Percentiles rank a stretch among this genome's conserved stretches.
phyloP scores from a whole-genome alignment of 2,113 vertebrate species.

The Neotragus moschatus region DNA sequence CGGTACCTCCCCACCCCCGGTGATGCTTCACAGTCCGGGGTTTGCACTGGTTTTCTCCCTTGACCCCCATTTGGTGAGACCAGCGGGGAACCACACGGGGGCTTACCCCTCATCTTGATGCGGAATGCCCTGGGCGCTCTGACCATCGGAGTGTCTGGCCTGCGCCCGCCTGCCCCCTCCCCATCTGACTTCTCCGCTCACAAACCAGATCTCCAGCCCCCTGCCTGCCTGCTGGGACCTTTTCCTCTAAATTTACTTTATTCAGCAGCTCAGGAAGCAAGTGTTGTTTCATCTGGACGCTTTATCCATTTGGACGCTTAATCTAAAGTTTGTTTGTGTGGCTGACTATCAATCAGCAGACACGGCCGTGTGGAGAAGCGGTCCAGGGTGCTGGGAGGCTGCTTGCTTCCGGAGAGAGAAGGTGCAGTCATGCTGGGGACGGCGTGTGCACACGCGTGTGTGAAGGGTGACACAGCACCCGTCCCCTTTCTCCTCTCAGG shows the following conservation, averaged over 20 bases:
- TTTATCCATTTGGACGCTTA: neutral
- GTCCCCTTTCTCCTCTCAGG: rapidly evolving
- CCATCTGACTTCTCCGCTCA: neutral
- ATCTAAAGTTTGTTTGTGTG: neutral
- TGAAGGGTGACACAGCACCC: rapidly evolving
- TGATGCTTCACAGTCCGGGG: rapidly evolving
- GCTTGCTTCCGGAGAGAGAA: neutral
- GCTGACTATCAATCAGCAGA: neutral
- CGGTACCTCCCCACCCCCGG: rapidly evolving
- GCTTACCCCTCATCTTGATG: neutral
- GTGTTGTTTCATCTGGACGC: neutral
- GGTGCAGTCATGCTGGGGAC: neutral
- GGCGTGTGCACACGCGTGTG: rapidly evolving
- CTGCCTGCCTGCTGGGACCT: neutral
- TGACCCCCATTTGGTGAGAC: neutral
- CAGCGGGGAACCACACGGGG: rapidly evolving
- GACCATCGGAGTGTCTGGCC: rapidly evolving
- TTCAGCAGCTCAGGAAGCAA: neutral
- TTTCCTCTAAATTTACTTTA: neutral
- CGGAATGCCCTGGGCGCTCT: rapidly evolving
- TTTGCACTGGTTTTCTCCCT: neutral
- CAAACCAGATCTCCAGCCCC: neutral
- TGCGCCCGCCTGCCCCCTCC: rapidly evolving
- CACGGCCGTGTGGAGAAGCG: rapidly evolving
- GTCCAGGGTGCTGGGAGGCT: rapidly evolving